Evolutionary conservation across 2,888 invertebrate species (phyloP).

Genomic region (Strigamia crassipes): DNA sequence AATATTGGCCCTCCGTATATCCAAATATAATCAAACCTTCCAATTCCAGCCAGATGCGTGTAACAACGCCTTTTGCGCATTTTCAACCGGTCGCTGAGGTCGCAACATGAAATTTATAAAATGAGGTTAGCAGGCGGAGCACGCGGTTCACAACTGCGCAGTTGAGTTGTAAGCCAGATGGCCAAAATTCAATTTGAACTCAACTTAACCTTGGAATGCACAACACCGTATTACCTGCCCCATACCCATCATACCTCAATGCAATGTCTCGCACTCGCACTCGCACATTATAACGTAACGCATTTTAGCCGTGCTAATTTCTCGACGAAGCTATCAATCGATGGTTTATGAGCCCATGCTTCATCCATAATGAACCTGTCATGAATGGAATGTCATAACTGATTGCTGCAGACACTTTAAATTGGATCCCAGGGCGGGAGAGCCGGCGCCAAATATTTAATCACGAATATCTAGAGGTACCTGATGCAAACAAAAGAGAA

Average conservation of each 20-base stretch:
- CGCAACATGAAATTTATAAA: slow-evolving; percentile 4
- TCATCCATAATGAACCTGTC: slow-evolving; percentile 10
- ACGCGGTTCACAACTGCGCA: slow-evolving; percentile 4
- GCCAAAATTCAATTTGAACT: neutral
- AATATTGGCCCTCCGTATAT: neutral
- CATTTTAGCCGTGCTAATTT: neutral
- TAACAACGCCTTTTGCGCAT: slow-evolving; percentile 3
- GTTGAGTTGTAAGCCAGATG: slow-evolving; percentile 10
- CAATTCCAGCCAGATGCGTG: slow-evolving; percentile 1
- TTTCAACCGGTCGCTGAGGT: neutral
- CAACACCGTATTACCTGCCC: slow-evolving; percentile 3
- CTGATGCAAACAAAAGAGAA: neutral
- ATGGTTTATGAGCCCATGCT: neutral
- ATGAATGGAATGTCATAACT: neutral
- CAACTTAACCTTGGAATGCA: slow-evolving; percentile 6
- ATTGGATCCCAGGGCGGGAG: neutral
- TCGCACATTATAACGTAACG: neutral
- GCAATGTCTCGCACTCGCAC: neutral
- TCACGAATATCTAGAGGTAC: neutral
- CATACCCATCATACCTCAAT: neutral
- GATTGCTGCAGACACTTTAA: slow-evolving; percentile 10
- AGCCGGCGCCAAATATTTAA: neutral
- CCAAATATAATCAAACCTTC: neutral
- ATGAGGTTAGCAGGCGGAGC: slow-evolving; percentile 10
- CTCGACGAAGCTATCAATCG: neutral